Base-by-base conservation (phyloP, 2,888 invertebrate species). In the Apodemia mormo region DNA sequence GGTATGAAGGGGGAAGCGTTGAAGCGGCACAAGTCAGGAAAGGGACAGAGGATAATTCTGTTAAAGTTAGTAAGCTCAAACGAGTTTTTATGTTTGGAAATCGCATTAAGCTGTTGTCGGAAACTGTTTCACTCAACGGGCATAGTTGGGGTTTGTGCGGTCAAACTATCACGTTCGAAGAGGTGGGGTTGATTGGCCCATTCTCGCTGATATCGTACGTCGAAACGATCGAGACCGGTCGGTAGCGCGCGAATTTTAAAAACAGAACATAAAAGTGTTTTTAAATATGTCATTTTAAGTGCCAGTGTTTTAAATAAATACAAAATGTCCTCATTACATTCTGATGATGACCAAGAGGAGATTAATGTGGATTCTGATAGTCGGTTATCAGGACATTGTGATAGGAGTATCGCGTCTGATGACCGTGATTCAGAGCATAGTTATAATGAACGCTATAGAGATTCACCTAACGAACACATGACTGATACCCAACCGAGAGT, bases 351-450 rank as follows among this genome's bases (percentile, higher is more conserved):
- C 76, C 95, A 95, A 80, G 94, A 94, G 76, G 95, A 95, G 88
- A 95, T 95, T 77, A 95, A 95, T 80, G 95, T 95, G 77, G 90
- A 95, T 79, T 95, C 95, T 56, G 95, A 95, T 83, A 95, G 95
- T 79, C 90, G 95, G 70, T 80, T 95, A 70, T 95, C 95, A 56
- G 93, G 90, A 4, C 90, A 88, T 37, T 92, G 92, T 73, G 93
- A 94, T 69, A 87, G 93, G 74, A 93, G 93, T 74, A 82, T 92
- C 33, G 94, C 94, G 65, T 95, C 95, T 72, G 95, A 95, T 76
- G 91, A 93, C 71, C 81, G 89, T 22, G 90, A 91, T 71, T 95
- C 95, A 67, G 95, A 94, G 72, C 94, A 94, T 72, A 94, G 94
- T 77, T 93, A 88, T 77, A 88, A 93, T 71, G 91, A 86, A 71